A percentile compares a stretch with the other conserved stretches of the same genome.
Conservation (phyloP, 2,113 vertebrate species). For the Mustelus asterias region DNA sequence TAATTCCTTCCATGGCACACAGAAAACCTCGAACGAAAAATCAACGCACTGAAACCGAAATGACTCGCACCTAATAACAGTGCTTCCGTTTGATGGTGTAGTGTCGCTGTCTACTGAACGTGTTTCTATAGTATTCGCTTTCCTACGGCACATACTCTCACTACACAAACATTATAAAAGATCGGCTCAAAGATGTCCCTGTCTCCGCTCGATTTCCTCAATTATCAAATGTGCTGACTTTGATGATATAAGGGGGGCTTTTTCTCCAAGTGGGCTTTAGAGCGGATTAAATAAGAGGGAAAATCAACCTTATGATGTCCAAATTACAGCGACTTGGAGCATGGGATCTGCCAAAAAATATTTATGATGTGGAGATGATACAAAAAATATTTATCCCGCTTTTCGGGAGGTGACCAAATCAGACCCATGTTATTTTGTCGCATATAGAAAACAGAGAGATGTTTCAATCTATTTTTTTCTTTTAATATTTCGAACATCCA, state of each 20-base stretch:
- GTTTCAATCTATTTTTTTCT: not conserved
- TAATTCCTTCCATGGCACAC: not conserved
- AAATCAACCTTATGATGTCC: not conserved
- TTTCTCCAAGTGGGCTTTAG: not conserved
- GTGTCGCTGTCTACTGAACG: conserved; percentile 9
- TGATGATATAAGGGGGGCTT: not conserved
- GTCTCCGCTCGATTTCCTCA: not conserved
- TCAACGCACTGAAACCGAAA: not conserved
- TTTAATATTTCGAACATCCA: not conserved
- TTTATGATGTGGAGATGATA: no score
- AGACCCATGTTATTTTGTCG: not conserved
- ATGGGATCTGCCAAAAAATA: no score
- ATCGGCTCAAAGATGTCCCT: not conserved
- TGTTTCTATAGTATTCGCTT: not conserved
- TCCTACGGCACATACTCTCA: not conserved
- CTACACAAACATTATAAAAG: not conserved
- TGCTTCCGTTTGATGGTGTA: not conserved
- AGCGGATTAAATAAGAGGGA: not conserved
- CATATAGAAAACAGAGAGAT: not conserved
- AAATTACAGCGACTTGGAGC: not conserved
- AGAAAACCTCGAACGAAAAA: not conserved
- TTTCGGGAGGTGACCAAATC: not conserved
- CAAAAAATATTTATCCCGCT: not conserved
- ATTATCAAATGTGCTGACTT: conserved; percentile 22
- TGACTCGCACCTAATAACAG: not conserved